A percentile compares a stretch with the other conserved stretches of the same genome.
These are phyloP conservation scores for Mesoligia furuncula DNA, from an alignment of 2,888 invertebrate species.

Conservation along the genomic window DNA sequence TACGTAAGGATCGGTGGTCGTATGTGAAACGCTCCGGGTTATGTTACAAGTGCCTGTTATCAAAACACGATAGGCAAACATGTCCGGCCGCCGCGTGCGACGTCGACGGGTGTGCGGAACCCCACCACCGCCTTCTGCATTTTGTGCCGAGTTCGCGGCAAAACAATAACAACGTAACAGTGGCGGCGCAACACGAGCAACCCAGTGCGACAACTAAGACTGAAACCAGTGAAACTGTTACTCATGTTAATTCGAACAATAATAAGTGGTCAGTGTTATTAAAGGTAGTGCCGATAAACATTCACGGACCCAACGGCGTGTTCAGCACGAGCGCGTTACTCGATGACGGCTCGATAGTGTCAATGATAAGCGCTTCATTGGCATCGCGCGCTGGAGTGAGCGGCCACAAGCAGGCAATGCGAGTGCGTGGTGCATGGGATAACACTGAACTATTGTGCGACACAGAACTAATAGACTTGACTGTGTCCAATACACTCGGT, in stretches of 20 bases:
- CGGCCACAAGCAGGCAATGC: neutral
- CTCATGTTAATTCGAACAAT: neutral
- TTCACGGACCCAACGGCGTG: neutral
- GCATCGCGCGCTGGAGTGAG: neutral
- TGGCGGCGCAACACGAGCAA: neutral
- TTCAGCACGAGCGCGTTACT: constrained; percentile 1
- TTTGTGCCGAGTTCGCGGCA: neutral
- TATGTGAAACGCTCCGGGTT: neutral
- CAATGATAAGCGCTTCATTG: neutral
- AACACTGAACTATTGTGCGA: constrained; percentile 2
- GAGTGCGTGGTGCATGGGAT: neutral
- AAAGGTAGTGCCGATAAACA: neutral
- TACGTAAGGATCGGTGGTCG: neutral
- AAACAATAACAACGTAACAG: neutral
- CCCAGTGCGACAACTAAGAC: neutral
- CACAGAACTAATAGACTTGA: neutral
- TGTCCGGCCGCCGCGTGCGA: neutral
- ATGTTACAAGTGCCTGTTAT: neutral
- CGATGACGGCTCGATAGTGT: neutral
- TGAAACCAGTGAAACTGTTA: constrained; percentile 3
- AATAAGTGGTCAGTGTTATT: neutral
- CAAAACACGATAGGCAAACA: neutral
- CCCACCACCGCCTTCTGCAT: neutral
- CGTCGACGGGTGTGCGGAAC: neutral
- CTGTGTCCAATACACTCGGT: too few species aligned